Base-by-base conservation (phyloP, 2,888 invertebrate species). In the Drosophila paranaensis region DNA sequence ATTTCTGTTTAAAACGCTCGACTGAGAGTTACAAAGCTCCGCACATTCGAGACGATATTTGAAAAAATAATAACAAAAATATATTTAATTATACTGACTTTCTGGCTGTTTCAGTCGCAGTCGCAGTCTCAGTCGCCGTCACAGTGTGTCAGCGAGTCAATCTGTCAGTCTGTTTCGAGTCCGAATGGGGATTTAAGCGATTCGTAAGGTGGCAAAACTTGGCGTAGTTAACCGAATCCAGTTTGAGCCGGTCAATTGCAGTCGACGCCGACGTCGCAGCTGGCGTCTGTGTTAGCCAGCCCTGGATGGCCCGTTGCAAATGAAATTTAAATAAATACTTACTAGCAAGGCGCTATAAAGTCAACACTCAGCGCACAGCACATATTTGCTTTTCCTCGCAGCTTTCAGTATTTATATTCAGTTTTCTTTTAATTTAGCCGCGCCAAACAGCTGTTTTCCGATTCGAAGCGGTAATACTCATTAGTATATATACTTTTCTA, bases 221-320 rank as follows among this genome's bases (percentile, higher is more conserved):
- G 81, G 65, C 37, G 55, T 66, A 65, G 66, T 74, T 83, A 81
- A 42, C 61, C 70, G 40, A 43, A 75, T 70, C 83, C 73, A 74
- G 83, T 84, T 89, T 53, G 58, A 80, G 75, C 87, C 87, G 60
- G 83, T 71, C 37, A 53, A 71, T 50, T 54, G 61, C 66, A 16
- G 61, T 6, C 20, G 33, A 2, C 70, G 55, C 60, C 45, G 37
- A 54, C 69, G 54, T 39, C 53, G 58, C 30, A 14, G 64, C 14
- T 40, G 64, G 27, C 70, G 40, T 45, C 37, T 11, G 14, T 10
- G 30, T 13, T 43, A 69, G 55, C 60, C 57, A 64, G 40, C 40
- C 30, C n/a, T 14, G 16, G 64, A 60, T 27, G 63, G 53, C 50
- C 63, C 39, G 40, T 61, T 72, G 71, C 55, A 77, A 74, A 79